Evolutionary conservation across 2,797 vertebrate species (phyloP), one percentile per base, ranked within the genome.

Genomic region (Epinephelus awoara): DNA sequence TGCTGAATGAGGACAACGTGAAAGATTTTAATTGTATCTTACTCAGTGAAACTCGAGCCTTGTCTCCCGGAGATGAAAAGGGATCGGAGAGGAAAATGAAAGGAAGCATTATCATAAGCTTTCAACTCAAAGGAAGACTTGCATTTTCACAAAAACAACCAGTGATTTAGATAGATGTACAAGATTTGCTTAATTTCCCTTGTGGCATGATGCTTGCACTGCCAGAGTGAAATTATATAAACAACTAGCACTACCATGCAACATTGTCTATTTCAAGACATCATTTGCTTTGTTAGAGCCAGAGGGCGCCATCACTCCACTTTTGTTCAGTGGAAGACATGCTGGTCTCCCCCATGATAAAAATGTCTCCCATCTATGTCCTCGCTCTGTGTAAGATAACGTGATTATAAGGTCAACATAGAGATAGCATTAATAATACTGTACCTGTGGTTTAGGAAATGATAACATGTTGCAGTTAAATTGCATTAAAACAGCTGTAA

Each of bases 11-110:
- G 55, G 49, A 42, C 50, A 54, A 49, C 6, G 50, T 82, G 80
- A 75, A 87, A 81, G 51, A 52, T 79, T 86, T 88, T 87, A 82
- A 92, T 79, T 90, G n/a, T 91, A 88, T 89, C 66, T 50, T 68
- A 67, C 50, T 74, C 6, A 40, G 8, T 50, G 55, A 25, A 56
- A 65, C 19, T 3, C 14, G 51, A 75, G 25, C 67, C 61, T 57
- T 70, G 73, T 67, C 46, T 51, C 27, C 47, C 19, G 7, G 57
- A 74, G 70, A 88, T 76, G 57, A 85, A 84, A 85, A 72, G 38
- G 61, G 64, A 67, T 46, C 67, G 83, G 67, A 83, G 72, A 79
- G 70, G 67, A 75, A 80, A 86, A 84, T 80, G 57, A 84, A 73
- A 72, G 42, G 75, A 57, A 21, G 63, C 49, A 68, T 83, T 66